These are phyloP conservation scores for Tholera decimalis DNA, from an alignment of 2,888 invertebrate genomes.

Conservation along the genomic window DNA sequence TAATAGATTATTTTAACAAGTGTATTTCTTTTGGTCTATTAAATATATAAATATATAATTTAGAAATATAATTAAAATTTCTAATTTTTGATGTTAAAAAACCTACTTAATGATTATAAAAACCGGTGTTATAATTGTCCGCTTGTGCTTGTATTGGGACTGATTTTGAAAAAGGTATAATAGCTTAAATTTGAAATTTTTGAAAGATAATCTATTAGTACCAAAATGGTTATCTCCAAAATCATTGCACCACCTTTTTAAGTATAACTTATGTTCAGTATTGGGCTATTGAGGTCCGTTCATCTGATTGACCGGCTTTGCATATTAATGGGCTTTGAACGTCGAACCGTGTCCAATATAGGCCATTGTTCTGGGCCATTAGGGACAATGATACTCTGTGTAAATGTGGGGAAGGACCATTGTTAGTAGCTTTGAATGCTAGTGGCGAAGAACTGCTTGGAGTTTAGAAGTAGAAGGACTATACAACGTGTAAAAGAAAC, in stretches of 20 bases:
- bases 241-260: conserved; percentile 6
- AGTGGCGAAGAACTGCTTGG: not conserved
- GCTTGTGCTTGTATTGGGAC: no score
- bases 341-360: conserved; percentile 44
- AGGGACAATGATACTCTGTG: conserved; percentile 49
- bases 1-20: no score
- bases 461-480: not conserved
- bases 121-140: no score
- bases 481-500: no score
- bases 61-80: no score
- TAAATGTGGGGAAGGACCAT: conserved; percentile 23
- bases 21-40: no score
- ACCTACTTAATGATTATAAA: no score
- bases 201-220: no score
- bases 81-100: no score
- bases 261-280: not conserved
- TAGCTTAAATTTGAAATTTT: no score
- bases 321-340: conserved; percentile 50
- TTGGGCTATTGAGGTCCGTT: conserved; percentile 22
- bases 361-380: conserved; percentile 49
- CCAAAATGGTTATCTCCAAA: not conserved
- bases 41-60: no score
- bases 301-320: conserved; percentile 56
- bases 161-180: no score
- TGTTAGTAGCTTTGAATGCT: conserved; percentile 9